Conservation (phyloP, 2,888 invertebrate genomes). For the Bellardia pandia region DNA sequence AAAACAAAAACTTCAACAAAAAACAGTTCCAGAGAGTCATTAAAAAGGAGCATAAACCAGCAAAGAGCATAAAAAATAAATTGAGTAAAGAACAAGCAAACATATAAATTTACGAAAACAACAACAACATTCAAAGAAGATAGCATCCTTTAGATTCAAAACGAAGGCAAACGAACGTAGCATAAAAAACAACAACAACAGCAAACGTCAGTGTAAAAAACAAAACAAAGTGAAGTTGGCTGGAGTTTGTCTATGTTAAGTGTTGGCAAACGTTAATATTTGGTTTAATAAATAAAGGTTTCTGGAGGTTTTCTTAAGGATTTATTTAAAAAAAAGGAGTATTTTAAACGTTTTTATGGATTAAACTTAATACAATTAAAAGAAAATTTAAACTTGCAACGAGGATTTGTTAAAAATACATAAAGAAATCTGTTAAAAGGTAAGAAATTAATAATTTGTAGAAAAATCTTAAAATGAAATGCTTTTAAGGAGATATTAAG, state of each 20-base stretch:
- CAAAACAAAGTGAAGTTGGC: constrained; percentile 65
- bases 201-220: neutral
- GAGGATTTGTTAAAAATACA: no score
- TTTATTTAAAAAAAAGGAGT: constrained; percentile 2
- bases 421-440: no score
- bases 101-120: neutral
- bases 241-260: constrained; percentile 52
- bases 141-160: constrained; percentile 67
- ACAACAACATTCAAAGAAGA: constrained; percentile 32
- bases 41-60: constrained; percentile 42
- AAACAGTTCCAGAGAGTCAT: neutral
- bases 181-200: neutral
- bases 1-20: constrained; percentile 25
- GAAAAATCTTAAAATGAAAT: no score
- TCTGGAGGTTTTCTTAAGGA: neutral
- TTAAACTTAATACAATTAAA: neutral
- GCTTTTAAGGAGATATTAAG: no score
- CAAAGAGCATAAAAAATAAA: constrained; percentile 29
- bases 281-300: constrained; percentile 31
- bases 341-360: constrained; percentile 21
- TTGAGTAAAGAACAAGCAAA: constrained; percentile 6
- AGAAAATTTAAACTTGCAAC: neutral
- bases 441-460: no score
- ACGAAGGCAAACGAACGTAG: neutral
- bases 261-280: constrained; percentile 66